phyloP scores from a whole-genome alignment of 2,888 invertebrate species.

The Eulithis testata region DNA sequence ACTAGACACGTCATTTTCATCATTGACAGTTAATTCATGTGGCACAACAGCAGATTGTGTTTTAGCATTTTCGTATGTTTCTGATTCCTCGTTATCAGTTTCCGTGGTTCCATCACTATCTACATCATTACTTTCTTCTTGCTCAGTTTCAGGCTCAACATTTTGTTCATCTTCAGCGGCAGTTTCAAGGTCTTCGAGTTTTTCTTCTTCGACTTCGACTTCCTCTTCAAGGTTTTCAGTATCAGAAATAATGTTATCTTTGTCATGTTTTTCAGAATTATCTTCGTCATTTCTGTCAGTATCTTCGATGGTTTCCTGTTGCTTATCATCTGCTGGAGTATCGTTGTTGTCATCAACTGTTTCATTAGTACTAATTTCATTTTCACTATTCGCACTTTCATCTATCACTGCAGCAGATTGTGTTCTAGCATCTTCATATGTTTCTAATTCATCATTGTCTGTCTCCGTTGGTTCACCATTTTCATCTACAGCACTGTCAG shows the following conservation, averaged over 20 bases:
- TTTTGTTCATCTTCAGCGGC: slow-evolving; percentile 3
- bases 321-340: not conserved
- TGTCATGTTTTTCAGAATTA: not conserved
- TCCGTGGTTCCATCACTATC: not conserved
- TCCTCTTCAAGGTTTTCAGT: too few relatives aligned
- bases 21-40: slow-evolving; percentile 1
- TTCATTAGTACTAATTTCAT: not conserved
- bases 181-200: slow-evolving; percentile 2
- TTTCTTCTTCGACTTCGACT: slow-evolving; percentile 3
- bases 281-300: not conserved
- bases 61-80: not conserved
- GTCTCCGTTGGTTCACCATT: not conserved
- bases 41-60: slow-evolving; percentile 6
- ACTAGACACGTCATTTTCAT: not conserved
- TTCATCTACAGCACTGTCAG: not conserved
- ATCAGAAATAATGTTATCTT: too few relatives aligned
- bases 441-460: slow-evolving; percentile 4
- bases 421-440: slow-evolving; percentile 1
- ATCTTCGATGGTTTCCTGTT: slow-evolving; percentile 1
- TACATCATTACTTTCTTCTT: not conserved
- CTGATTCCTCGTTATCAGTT: slow-evolving; percentile 1
- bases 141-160: not conserved
- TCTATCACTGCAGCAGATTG: slow-evolving; percentile 1
- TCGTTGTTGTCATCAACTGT: not conserved
- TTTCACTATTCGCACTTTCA: not conserved